phyloP scores from a whole-genome alignment of 1,140 invertebrate genomes.

The Drosophila setifemur region DNA sequence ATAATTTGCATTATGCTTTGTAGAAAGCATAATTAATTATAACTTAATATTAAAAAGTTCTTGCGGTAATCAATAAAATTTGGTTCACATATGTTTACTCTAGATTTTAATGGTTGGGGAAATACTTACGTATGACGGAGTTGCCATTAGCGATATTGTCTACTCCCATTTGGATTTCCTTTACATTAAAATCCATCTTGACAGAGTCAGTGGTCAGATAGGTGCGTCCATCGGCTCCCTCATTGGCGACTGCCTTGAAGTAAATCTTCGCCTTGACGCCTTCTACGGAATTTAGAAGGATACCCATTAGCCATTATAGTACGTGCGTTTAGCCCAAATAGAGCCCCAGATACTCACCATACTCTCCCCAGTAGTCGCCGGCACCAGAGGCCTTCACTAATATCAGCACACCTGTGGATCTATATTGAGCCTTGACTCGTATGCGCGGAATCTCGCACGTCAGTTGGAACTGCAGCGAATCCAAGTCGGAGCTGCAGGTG shows the following conservation, averaged over 20 bases:
- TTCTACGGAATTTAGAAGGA: constrained; percentile 84
- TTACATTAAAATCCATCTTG: constrained; percentile 92
- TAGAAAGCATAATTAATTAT: not conserved
- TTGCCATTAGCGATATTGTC: constrained; percentile 91
- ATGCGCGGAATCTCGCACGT: constrained; percentile 90
- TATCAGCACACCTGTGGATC: constrained; percentile 90
- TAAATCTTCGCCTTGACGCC: constrained; percentile 92
- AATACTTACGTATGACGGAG: constrained; percentile 88
- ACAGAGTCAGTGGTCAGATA: constrained; percentile 88
- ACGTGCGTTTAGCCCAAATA: not conserved
- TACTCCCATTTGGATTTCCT: constrained; percentile 91
- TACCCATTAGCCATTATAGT: not conserved
- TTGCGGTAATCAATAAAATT: too few species aligned
- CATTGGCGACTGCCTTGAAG: constrained; percentile 87
- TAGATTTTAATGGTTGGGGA: too few species aligned
- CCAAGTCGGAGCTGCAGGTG: constrained; percentile 86
- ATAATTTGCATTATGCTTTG: too few species aligned
- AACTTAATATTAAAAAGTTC: not conserved
- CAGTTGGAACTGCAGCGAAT: constrained; percentile 90
- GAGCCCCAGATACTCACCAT: constrained; percentile 84
- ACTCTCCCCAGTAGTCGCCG: constrained; percentile 93
- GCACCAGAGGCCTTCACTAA: constrained; percentile 90
- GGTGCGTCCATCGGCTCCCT: constrained; percentile 83
- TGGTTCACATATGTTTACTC: too few species aligned
- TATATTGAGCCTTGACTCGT: constrained; percentile 88